A percentile compares a stretch with the other conserved stretches of the same genome.
Conservation (phyloP, 2,888 invertebrate genomes). For the Ormia ochracea region DNA sequence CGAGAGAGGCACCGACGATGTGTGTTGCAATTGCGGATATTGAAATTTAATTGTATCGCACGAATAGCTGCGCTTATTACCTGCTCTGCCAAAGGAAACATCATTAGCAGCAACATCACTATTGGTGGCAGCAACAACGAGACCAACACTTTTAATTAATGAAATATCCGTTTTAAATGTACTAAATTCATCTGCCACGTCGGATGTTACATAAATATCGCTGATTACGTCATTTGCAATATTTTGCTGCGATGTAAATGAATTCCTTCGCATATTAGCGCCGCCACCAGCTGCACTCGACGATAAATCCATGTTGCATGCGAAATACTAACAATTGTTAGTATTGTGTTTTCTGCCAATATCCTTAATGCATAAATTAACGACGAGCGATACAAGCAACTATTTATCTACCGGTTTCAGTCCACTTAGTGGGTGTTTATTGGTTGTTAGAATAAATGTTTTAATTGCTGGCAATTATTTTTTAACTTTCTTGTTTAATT, state of each 20-base stretch:
- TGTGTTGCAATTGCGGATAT: slow-evolving; percentile 45
- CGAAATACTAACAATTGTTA: background rate
- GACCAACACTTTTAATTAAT: slow-evolving; percentile 28
- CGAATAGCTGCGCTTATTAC: slow-evolving; percentile 53
- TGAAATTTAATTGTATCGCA: slow-evolving; percentile 57
- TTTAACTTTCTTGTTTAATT: slow-evolving; percentile 14
- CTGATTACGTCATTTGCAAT: slow-evolving; percentile 60
- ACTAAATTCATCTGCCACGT: slow-evolving; percentile 54
- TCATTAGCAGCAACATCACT: background rate
- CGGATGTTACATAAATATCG: slow-evolving; percentile 62
- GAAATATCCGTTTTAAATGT: slow-evolving; percentile 53
- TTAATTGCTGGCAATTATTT: slow-evolving; percentile 22
- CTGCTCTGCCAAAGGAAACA: background rate
- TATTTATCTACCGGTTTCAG: background rate
- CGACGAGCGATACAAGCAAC: background rate
- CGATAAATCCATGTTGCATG: slow-evolving; percentile 49
- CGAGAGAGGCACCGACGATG: background rate
- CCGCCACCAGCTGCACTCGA: slow-evolving; percentile 1
- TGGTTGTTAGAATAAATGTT: background rate
- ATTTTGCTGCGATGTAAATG: slow-evolving; percentile 60
- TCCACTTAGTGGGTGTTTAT: background rate
- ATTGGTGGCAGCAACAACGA: background rate
- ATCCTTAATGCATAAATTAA: background rate
- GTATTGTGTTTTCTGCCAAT: background rate
- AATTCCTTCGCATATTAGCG: slow-evolving; percentile 51